These are phyloP conservation scores for Nemopilema nomurai DNA, from an alignment of 30 jellyfish, hydroid and myxozoan species.

Conservation along the genomic window DNA sequence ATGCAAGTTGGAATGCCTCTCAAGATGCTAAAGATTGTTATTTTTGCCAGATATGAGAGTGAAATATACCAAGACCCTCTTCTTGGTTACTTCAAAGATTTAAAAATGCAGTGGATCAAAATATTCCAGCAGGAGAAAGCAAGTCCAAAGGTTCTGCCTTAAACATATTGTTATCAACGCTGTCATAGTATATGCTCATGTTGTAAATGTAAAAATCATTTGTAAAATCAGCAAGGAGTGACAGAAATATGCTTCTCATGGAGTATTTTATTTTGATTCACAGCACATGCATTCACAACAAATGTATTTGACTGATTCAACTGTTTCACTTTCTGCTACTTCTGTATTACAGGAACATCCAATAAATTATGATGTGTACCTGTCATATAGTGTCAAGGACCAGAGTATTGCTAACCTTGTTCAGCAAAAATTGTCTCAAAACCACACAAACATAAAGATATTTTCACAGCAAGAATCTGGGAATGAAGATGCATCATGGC, in stretches of 20 bases:
- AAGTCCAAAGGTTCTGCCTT: conserved; percentile 8
- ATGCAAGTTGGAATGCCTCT: conserved; percentile 89
- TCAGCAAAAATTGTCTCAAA: neutral
- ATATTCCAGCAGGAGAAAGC: conserved; percentile 3
- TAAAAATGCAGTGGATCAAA: conserved; percentile 28
- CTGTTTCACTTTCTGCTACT: neutral
- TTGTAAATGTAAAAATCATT: too few species aligned
- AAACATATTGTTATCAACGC: neutral
- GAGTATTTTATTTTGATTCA: too few species aligned
- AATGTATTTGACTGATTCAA: neutral
- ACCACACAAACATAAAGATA: conserved; percentile 33
- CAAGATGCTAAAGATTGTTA: conserved; percentile 73
- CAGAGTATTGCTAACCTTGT: conserved; percentile 30
- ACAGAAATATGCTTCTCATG: too few species aligned
- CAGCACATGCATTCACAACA: too few species aligned
- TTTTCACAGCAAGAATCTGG: conserved; percentile 58
- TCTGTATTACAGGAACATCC: conserved; percentile 37
- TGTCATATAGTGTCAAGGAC: conserved; percentile 59
- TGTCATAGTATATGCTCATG: too few species aligned
- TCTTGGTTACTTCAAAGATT: conserved; percentile 33
- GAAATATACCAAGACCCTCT: conserved; percentile 26
- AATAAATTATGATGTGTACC: conserved; percentile 54
- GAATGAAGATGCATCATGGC: conserved; percentile 76
- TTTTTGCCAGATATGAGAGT: conserved; percentile 41
- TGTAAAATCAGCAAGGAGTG: too few species aligned